Percentiles rank a stretch among this genome's conserved stretches.
These are phyloP conservation scores for Drosophila mayri DNA, from an alignment of 1,140 invertebrate species.

Conservation along the genomic window DNA sequence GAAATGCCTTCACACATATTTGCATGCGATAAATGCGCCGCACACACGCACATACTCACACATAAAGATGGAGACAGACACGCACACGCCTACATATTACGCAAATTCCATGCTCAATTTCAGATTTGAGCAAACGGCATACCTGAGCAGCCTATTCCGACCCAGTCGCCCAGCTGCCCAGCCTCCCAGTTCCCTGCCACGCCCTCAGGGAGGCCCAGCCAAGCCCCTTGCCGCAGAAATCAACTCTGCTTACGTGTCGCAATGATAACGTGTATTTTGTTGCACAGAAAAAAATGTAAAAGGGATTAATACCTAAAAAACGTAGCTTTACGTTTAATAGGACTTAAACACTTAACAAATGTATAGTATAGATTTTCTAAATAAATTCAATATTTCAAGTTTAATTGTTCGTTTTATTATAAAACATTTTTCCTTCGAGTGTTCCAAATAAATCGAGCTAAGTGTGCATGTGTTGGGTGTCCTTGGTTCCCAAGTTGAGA, in stretches of 20 bases:
- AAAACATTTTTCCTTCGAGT: neutral
- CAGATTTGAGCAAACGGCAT: constrained; percentile 69
- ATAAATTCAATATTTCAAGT: no score
- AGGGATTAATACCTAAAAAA: neutral
- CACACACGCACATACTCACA: constrained; percentile 37
- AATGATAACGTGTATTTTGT: constrained; percentile 63
- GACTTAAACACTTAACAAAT: neutral
- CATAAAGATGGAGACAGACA: constrained; percentile 15
- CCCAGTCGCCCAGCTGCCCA: neutral
- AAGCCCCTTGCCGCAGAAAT: constrained; percentile 34
- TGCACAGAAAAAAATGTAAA: neutral
- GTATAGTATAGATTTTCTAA: neutral
- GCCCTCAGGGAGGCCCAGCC: neutral
- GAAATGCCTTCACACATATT: constrained; percentile 62
- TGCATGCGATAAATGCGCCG: constrained; percentile 63
- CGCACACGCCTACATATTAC: constrained; percentile 61
- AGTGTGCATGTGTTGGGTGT: constrained; percentile 13
- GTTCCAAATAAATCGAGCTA: constrained; percentile 29
- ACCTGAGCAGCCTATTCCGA: constrained; percentile 55
- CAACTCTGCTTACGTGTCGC: constrained; percentile 55
- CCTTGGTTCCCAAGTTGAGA: constrained; percentile 17
- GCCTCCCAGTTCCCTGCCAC: neutral
- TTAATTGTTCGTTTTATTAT: neutral
- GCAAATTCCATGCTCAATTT: constrained; percentile 70
- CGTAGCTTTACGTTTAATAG: neutral